A percentile compares a stretch with the other conserved stretches of the same genome.
Evolutionary conservation across 1,140 invertebrate species (phyloP).

Genomic region (Pseudoatta argentina): DNA sequence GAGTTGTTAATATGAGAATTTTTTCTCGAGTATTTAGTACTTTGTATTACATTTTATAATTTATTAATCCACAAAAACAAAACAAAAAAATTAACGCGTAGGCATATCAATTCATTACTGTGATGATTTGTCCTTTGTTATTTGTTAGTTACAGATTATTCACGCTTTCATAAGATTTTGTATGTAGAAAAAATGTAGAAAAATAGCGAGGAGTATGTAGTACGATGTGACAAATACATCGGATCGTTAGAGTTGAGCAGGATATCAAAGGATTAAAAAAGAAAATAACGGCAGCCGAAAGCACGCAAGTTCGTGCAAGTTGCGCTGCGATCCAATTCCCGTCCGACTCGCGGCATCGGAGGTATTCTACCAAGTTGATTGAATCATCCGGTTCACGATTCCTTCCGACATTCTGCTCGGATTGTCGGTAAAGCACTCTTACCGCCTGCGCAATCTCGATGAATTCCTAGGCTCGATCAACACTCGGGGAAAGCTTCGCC

Average conservation of each 20-base stretch:
- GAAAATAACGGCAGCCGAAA: conserved; percentile 47
- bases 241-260: background rate
- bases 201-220: background rate
- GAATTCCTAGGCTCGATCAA: conserved; percentile 69
- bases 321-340: conserved; percentile 59
- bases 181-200: background rate
- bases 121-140: too few species aligned
- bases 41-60: too few species aligned
- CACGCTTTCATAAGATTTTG: too few species aligned
- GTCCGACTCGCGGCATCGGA: conserved; percentile 43
- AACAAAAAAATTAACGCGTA: too few species aligned
- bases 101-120: too few species aligned
- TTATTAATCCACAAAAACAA: too few species aligned
- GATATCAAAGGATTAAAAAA: conserved; percentile 52
- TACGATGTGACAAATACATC: conserved; percentile 52
- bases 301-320: conserved; percentile 39
- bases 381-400: conserved; percentile 63
- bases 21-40: too few species aligned
- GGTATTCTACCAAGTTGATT: conserved; percentile 64
- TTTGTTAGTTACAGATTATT: background rate
- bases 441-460: conserved; percentile 44
- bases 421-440: conserved; percentile 62
- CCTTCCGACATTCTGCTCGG: conserved; percentile 57
- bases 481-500: conserved; percentile 42
- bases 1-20: too few species aligned